Evolutionary conservation across 2,888 invertebrate species (phyloP).

Genomic region (Sthenelais limicola): DNA sequence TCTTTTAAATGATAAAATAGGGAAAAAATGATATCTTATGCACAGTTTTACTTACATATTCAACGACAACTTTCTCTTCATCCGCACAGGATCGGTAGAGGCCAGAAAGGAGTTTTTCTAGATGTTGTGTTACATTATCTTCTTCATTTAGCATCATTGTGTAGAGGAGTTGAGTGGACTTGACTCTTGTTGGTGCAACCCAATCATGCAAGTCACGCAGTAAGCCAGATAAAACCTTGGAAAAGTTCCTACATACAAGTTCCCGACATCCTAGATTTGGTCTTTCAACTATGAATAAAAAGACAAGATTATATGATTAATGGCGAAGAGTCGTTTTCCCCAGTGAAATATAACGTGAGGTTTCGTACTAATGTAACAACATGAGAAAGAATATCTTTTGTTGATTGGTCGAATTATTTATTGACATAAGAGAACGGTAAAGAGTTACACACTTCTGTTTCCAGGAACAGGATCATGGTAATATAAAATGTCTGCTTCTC

Average conservation of each 20-base stretch:
- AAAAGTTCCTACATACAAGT: constrained; percentile 83
- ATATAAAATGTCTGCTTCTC: no score
- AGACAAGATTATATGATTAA: constrained; percentile 5
- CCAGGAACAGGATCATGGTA: no score
- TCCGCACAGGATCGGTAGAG: constrained; percentile 80
- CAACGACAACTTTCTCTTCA: constrained; percentile 77
- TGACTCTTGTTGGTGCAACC: constrained; percentile 80
- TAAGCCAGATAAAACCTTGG: constrained; percentile 80
- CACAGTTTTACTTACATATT: constrained; percentile 71
- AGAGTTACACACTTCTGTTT: no score
- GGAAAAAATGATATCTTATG: no score
- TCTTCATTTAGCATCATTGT: constrained; percentile 83
- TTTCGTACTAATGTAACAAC: no score
- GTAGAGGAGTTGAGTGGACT: constrained; percentile 83
- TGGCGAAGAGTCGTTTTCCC: background rate
- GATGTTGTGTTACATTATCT: constrained; percentile 79
- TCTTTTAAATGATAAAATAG: no score
- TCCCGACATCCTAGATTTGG: constrained; percentile 90
- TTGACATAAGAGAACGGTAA: no score
- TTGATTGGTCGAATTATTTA: no score
- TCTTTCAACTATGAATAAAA: constrained; percentile 77
- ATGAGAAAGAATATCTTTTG: no score
- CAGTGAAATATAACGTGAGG: no score
- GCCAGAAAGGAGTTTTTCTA: constrained; percentile 77
- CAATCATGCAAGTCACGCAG: constrained; percentile 83